Conservation (phyloP, 2,888 invertebrate species). For the Cheilosia variabilis region DNA sequence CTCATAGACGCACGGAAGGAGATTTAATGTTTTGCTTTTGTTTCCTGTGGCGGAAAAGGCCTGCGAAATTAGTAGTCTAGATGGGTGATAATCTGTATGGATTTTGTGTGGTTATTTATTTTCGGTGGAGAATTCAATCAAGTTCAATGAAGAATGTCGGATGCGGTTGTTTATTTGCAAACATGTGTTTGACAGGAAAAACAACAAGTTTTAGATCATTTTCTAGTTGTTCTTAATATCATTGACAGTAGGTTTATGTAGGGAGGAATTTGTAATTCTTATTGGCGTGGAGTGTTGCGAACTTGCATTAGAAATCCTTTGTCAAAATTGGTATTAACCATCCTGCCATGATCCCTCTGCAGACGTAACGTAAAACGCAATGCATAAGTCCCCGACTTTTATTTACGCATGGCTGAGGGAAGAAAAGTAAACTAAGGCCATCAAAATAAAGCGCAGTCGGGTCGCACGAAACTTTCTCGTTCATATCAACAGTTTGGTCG, state of each 20-base stretch:
- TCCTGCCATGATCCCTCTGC: too few relatives aligned
- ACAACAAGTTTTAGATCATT: not conserved
- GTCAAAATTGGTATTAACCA: too few relatives aligned
- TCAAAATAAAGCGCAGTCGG: too few relatives aligned
- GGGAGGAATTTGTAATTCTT: too few relatives aligned
- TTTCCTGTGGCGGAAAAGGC: not conserved
- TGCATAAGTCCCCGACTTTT: too few relatives aligned
- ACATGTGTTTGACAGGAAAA: not conserved
- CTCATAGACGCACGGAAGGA: not conserved
- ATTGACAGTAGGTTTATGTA: not conserved
- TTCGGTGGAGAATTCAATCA: slow-evolving; percentile 31
- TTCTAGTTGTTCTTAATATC: not conserved
- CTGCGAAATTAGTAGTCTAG: slow-evolving; percentile 10
- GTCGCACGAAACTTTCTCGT: too few relatives aligned
- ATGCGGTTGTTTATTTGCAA: not conserved
- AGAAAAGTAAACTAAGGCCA: too few relatives aligned
- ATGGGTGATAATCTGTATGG: slow-evolving; percentile 17
- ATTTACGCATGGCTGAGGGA: too few relatives aligned
- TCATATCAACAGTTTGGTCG: too few relatives aligned
- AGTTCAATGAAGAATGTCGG: not conserved
- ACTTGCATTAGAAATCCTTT: too few relatives aligned
- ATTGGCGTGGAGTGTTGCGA: too few relatives aligned
- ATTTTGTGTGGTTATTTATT: not conserved
- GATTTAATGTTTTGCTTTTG: not conserved
- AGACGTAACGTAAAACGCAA: too few relatives aligned